Base-by-base conservation (phyloP, 2,888 invertebrate genomes). In the Atrina japonica region DNA sequence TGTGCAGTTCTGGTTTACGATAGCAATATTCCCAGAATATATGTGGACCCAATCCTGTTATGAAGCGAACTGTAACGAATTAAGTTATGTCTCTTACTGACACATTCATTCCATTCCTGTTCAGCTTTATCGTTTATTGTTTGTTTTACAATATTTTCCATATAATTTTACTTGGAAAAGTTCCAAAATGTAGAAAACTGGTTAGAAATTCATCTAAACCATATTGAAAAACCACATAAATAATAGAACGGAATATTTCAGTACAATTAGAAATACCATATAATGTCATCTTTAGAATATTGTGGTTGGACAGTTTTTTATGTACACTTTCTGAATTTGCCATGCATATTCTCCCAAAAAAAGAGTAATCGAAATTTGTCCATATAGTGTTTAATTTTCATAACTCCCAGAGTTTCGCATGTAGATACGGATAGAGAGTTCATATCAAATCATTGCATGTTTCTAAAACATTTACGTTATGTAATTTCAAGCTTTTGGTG, bases 341-440 rank as follows among this genome's bases (percentile, higher is more conserved):
- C 3, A 30, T n/a, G 21, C 56, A 40, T 21, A 56, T 14, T 25
- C 35, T 35, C 21, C 55, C 21, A 35, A 35, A 35, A n/a, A 18
- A 56, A 56, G 23, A 56, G 23, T 18, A 56, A 16, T 21, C 14
- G 21, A 1, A 56, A 40, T 56, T 9, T 40, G 14, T 56, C 40
- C 1, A 40, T 40, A n/a, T 21, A n/a, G 14, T 18, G 1, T 40
- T 35, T n/a, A 1, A 56, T 2, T 21, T 11, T 21, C 14, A 23
- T 40, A 18, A 40, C 14, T 40, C 40, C 5, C 16, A 40, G 40
- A 21, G 35, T 21, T 40, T 40, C 40, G 7, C 18, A 56, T 3
- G 35, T 40, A 35, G 35, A 35, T 35, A 35, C 5, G 3, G 29
- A 18, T 25, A 35, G 41, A 18, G 40, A 40, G 14, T 16, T 35